These are phyloP conservation scores for Rhogogaster chlorosoma DNA, from an alignment of 2,888 invertebrate genomes.

Conservation along the genomic window DNA sequence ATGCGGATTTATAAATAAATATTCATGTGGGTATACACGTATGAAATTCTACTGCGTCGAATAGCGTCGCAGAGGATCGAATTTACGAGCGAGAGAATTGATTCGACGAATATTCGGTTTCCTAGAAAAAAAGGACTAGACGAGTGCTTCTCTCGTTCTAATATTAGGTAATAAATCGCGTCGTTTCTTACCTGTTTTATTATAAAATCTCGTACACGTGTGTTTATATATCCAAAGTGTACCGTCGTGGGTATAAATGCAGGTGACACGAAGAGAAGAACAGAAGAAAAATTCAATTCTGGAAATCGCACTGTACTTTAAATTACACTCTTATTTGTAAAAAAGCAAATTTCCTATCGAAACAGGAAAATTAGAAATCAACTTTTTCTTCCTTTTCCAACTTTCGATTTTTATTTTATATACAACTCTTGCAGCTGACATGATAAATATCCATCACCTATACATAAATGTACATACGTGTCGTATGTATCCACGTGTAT, in stretches of 20 bases:
- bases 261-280: background rate
- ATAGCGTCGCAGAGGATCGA: background rate
- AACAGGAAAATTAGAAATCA: background rate
- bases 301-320: background rate
- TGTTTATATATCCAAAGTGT: background rate
- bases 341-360: background rate
- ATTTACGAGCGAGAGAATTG: background rate
- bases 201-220: background rate
- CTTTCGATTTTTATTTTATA: background rate
- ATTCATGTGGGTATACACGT: background rate
- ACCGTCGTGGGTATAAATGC: background rate
- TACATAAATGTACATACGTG: too few relatives aligned
- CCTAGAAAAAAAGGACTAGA: background rate
- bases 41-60: background rate
- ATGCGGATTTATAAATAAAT: background rate
- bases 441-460: too few relatives aligned
- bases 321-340: background rate
- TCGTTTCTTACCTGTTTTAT: background rate
- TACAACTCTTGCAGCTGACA: too few relatives aligned
- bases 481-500: too few relatives aligned
- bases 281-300: background rate
- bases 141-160: background rate
- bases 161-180: background rate
- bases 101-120: background rate
- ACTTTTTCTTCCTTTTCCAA: background rate